A percentile compares a stretch with the other conserved stretches of the same genome.
phyloP scores from a whole-genome alignment of 2,888 invertebrate genomes.

The Reticulitermes lucifugus region DNA sequence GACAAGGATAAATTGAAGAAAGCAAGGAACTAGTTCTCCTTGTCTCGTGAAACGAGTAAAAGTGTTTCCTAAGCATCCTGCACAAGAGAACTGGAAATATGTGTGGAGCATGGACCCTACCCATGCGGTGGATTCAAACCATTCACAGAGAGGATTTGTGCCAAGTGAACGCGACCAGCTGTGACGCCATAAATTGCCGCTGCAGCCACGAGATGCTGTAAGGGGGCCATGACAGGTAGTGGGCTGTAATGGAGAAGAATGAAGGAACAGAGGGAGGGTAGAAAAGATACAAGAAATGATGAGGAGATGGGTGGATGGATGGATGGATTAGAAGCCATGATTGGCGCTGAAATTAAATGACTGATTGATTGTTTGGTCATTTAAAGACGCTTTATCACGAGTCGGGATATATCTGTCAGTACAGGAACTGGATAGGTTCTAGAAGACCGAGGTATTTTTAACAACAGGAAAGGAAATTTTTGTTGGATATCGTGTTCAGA shows the following conservation, averaged over 20 bases:
- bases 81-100: background rate
- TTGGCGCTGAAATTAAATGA: too few relatives aligned
- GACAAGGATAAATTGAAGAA: background rate
- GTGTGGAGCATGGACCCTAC: conserved; percentile 29
- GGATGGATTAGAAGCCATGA: background rate
- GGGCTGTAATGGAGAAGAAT: conserved; percentile 51
- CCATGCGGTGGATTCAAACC: conserved; percentile 36
- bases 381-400: too few relatives aligned
- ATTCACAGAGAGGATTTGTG: conserved; percentile 48
- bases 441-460: too few relatives aligned
- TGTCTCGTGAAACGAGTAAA: background rate
- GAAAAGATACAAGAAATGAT: conserved; percentile 1
- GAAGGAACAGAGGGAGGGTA: conserved; percentile 24
- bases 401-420: too few relatives aligned
- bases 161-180: conserved; percentile 48
- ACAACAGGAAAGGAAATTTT: too few relatives aligned
- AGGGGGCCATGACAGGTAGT: conserved; percentile 45
- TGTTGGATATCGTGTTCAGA: too few relatives aligned
- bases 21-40: background rate
- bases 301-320: background rate
- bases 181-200: conserved; percentile 48
- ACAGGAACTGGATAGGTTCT: too few relatives aligned
- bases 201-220: conserved; percentile 18
- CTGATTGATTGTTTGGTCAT: too few relatives aligned
- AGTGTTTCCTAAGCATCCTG: conserved; percentile 21